phyloP scores from a whole-genome alignment of 2,113 vertebrate species.

The Piaya cayana region DNA sequence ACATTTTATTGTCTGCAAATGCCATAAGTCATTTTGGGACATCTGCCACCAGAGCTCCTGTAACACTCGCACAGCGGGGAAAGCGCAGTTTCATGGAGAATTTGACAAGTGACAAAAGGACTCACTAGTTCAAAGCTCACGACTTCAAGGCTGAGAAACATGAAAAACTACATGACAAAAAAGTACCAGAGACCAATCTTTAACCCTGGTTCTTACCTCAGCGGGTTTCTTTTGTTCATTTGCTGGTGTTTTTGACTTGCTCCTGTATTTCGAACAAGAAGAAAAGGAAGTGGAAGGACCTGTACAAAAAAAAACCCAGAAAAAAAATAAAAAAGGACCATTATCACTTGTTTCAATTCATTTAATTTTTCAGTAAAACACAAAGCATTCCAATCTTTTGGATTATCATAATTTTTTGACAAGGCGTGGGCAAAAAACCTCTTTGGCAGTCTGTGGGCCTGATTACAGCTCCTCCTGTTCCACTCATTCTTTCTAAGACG shows the following conservation, averaged over 20 bases:
- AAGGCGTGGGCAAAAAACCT: constrained; percentile 8
- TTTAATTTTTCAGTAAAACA: constrained; percentile 3
- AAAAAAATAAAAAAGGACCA: not conserved
- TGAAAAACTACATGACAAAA: not conserved
- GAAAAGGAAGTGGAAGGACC: constrained; percentile 95
- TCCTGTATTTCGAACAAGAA: constrained; percentile 87
- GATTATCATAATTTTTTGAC: constrained; percentile 9
- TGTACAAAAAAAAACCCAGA: constrained; percentile 52
- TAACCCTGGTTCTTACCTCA: constrained; percentile 81
- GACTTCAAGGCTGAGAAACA: not conserved
- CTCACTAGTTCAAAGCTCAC: not conserved
- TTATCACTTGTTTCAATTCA: not conserved
- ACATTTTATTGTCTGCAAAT: not conserved
- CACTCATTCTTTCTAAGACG: not conserved
- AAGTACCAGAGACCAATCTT: not conserved
- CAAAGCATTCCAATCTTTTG: not conserved
- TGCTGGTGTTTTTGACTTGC: constrained; percentile 85
- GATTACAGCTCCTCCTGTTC: constrained; percentile 36
- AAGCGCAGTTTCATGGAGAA: not conserved
- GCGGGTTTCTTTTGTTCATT: constrained; percentile 91
- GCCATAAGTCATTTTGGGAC: not conserved
- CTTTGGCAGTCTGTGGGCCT: constrained; percentile 22
- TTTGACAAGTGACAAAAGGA: constrained; percentile 16
- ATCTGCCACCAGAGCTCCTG: not conserved
- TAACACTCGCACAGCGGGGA: not conserved